Conservation (phyloP, 2,888 invertebrate species). For the Kryphioiulus occultus region DNA sequence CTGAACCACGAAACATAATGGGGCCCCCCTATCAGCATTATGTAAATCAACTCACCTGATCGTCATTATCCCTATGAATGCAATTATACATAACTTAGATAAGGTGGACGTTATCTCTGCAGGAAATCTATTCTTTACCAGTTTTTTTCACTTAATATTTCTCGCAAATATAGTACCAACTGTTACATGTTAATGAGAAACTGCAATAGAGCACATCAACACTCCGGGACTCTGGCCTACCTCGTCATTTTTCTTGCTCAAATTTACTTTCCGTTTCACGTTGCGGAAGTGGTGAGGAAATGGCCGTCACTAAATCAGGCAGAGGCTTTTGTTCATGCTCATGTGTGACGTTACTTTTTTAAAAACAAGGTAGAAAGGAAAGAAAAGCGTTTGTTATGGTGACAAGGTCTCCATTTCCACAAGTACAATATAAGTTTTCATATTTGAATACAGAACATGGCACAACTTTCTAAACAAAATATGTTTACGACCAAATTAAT, state of each 20-base stretch:
- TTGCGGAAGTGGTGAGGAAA: background rate
- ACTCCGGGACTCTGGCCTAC: constrained; percentile 2
- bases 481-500: too few species aligned
- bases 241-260: background rate
- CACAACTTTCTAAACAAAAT: background rate
- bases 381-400: background rate
- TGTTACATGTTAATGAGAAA: constrained; percentile 18
- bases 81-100: constrained; percentile 11
- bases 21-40: background rate
- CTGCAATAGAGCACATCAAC: constrained; percentile 30
- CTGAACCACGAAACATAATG: background rate
- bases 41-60: background rate
- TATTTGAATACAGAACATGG: background rate
- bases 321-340: constrained; percentile 8
- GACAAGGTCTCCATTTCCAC: background rate
- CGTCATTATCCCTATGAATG: constrained; percentile 20
- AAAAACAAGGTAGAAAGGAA: background rate
- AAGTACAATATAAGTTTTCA: background rate
- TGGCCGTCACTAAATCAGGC: background rate
- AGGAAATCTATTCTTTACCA: constrained; percentile 16
- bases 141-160: constrained; percentile 3
- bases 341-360: background rate
- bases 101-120: constrained; percentile 20
- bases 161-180: background rate
- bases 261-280: constrained; percentile 3